These are phyloP conservation scores for Drosophila ustulata DNA, from an alignment of 2,888 invertebrate genomes.

Conservation along the genomic window DNA sequence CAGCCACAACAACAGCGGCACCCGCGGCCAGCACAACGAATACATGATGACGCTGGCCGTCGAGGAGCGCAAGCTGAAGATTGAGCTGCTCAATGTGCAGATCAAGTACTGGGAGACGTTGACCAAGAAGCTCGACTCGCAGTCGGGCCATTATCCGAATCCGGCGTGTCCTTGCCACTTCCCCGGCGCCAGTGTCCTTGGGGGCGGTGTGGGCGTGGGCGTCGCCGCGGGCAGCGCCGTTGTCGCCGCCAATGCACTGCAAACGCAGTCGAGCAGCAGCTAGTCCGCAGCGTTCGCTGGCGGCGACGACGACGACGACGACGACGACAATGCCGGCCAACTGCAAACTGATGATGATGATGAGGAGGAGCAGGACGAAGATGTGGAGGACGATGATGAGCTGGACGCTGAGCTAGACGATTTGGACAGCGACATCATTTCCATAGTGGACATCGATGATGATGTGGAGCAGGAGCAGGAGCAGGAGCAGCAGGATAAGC, in stretches of 20 bases:
- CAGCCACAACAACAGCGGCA: slow-evolving; percentile 6
- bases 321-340: slow-evolving; percentile 1
- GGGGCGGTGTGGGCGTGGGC: slow-evolving; percentile 22
- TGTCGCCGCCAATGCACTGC: slow-evolving; percentile 71
- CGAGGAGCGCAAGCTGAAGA: slow-evolving; percentile 84
- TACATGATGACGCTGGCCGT: slow-evolving; percentile 82
- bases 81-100: slow-evolving; percentile 84
- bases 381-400: slow-evolving; percentile 18
- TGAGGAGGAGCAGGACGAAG: slow-evolving; percentile 9
- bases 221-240: slow-evolving; percentile 13
- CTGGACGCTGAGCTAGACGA: slow-evolving; percentile 47
- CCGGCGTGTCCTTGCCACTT: slow-evolving; percentile 82
- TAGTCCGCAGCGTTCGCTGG: slow-evolving; percentile 74
- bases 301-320: slow-evolving; percentile 27
- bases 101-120: slow-evolving; percentile 84
- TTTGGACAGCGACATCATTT: slow-evolving; percentile 49
- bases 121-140: slow-evolving; percentile 82
- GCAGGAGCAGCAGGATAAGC: slow-evolving; percentile 17
- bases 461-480: slow-evolving; percentile 28
- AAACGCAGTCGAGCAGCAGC: slow-evolving; percentile 80
- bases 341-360: slow-evolving; percentile 32
- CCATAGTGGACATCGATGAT: slow-evolving; percentile 69
- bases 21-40: slow-evolving; percentile 74
- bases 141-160: slow-evolving; percentile 76
- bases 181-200: slow-evolving; percentile 59